These are phyloP conservation scores for Eumaeus atala DNA, from an alignment of 1,140 invertebrate genomes.

Conservation along the genomic window DNA sequence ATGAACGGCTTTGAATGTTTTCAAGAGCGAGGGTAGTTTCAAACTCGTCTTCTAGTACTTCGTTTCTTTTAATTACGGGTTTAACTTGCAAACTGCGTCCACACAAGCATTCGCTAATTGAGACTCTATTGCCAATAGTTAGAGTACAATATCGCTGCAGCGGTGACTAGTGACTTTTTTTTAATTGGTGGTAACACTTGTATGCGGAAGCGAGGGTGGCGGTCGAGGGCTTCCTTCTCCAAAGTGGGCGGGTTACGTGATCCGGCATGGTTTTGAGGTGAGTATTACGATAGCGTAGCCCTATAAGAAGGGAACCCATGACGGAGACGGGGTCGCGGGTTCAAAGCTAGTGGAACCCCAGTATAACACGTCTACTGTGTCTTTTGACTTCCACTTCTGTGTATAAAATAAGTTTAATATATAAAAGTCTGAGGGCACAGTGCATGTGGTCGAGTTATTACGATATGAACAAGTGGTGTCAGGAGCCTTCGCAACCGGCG, in stretches of 20 bases:
- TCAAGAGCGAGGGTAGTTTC: neutral
- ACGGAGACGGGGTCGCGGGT: too few relatives aligned
- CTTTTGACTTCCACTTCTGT: too few relatives aligned
- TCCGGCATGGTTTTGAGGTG: slow-evolving; percentile 2
- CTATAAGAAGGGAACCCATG: too few relatives aligned
- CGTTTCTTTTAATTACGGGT: slow-evolving; percentile 1
- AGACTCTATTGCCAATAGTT: neutral
- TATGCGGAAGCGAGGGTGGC: neutral
- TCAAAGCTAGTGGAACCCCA: too few relatives aligned
- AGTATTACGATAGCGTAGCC: neutral
- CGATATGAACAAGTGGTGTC: too few relatives aligned
- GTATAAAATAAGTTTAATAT: too few relatives aligned
- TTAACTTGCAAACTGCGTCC: slow-evolving; percentile 6
- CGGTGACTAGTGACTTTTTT: neutral
- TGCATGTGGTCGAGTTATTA: too few relatives aligned
- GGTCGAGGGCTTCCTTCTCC: slow-evolving; percentile 2
- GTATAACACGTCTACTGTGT: too few relatives aligned
- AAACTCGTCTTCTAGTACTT: neutral
- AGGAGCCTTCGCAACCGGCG: too few relatives aligned
- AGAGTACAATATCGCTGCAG: neutral
- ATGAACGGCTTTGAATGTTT: neutral
- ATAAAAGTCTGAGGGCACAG: too few relatives aligned
- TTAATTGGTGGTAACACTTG: slow-evolving; percentile 5
- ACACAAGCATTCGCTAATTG: neutral
- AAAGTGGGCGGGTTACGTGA: neutral